phyloP scores from a whole-genome alignment of 2,797 vertebrate genomes.

The Hipposideros larvatus region DNA sequence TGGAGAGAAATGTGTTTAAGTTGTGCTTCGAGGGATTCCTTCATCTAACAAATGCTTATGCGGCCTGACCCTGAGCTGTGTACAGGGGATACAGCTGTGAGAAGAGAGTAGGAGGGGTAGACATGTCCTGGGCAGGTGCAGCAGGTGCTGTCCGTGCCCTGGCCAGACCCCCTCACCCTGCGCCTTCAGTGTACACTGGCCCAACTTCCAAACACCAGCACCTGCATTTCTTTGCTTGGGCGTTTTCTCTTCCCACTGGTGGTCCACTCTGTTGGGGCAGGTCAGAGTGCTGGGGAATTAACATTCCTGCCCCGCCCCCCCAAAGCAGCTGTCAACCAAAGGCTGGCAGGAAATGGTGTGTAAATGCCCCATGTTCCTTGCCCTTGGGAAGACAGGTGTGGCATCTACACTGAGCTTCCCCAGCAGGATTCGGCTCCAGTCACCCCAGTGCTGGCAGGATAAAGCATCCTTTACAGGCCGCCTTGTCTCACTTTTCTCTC shows the following conservation, averaged over 20 bases:
- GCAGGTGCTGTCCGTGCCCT: neutral
- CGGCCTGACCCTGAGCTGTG: neutral
- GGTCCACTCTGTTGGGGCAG: neutral
- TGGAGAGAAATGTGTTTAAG: neutral
- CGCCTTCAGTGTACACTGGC: neutral
- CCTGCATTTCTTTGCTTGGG: neutral
- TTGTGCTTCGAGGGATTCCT: neutral
- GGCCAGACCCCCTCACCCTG: accelerated
- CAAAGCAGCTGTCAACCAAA: neutral
- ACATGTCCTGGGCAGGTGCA: neutral
- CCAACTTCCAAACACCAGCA: neutral
- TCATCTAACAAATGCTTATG: neutral
- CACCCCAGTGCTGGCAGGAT: neutral
- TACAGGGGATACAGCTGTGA: neutral
- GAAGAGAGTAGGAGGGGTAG: too few species aligned
- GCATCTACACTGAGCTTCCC: neutral
- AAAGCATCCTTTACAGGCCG: neutral
- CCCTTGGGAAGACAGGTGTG: neutral
- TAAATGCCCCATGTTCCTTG: neutral
- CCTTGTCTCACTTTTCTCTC: neutral
- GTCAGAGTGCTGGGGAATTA: neutral
- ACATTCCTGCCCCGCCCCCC: too few species aligned
- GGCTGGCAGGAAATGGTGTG: neutral
- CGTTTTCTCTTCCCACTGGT: neutral
- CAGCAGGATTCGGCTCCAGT: neutral